Percentiles rank a stretch among this genome's conserved stretches.
Evolutionary conservation across 2,113 vertebrate genomes (phyloP).

Genomic region (Nettapus auritus): DNA sequence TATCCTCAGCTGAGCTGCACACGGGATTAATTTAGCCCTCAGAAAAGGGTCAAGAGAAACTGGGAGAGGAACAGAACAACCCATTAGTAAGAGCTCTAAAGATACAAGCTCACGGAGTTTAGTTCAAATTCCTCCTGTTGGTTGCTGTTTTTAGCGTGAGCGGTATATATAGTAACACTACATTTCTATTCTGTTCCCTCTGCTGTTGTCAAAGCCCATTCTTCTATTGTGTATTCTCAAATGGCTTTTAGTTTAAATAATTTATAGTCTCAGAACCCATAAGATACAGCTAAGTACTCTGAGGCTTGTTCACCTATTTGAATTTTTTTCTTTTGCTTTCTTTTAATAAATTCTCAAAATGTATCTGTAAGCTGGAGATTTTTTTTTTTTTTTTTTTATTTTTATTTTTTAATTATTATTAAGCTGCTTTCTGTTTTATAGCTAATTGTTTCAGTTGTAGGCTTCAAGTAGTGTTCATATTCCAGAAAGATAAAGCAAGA

Average conservation of each 20-base stretch:
- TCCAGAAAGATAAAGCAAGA: conserved; percentile 17
- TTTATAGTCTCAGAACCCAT: not conserved
- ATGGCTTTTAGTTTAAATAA: not conserved
- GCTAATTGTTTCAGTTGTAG: conserved; percentile 31
- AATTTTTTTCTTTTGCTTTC: not conserved
- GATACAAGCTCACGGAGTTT: not conserved
- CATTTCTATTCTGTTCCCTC: not conserved
- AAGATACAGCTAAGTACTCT: not conserved
- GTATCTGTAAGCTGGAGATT: not conserved
- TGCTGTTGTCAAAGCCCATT: not conserved
- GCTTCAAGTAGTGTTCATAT: not conserved
- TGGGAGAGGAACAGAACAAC: not conserved
- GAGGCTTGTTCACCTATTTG: not conserved
- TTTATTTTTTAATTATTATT: not conserved
- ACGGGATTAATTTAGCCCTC: conserved; percentile 48
- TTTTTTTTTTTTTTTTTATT: not conserved
- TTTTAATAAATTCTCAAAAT: conserved; percentile 23
- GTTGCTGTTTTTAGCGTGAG: not conserved
- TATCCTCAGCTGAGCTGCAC: conserved; percentile 33
- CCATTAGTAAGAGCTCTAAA: not conserved
- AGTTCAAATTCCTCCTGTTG: not conserved
- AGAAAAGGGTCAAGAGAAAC: conserved; percentile 33
- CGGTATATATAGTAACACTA: not conserved
- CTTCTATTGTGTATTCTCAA: not conserved
- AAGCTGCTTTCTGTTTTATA: not conserved